Conservation (phyloP, 2,797 vertebrate genomes). For the Channallabes apus region DNA sequence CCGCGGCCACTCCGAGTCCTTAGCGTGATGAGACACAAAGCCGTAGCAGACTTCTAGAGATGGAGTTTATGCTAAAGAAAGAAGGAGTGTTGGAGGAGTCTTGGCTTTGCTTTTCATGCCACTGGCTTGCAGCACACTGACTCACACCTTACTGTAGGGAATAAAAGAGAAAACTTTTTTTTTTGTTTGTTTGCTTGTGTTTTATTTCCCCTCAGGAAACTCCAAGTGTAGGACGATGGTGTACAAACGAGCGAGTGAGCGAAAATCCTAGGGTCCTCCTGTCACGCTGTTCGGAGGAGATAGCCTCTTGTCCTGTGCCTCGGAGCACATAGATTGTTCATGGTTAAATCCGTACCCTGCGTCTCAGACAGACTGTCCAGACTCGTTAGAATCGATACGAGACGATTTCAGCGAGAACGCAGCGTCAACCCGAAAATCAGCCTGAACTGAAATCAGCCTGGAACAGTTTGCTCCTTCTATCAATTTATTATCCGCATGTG, state of each 20-base stretch:
- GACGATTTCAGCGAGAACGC: not conserved
- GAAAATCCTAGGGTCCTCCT: constrained; percentile 12
- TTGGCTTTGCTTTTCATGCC: constrained; percentile 39
- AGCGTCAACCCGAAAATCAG: not conserved
- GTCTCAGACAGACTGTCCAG: constrained; percentile 36
- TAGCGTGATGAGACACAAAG: constrained; percentile 11
- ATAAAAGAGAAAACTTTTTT: constrained; percentile 22
- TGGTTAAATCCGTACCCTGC: constrained; percentile 45
- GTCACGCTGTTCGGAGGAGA: constrained; percentile 19
- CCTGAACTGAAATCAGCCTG: not conserved
- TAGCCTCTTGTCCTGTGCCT: constrained; percentile 31
- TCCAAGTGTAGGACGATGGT: constrained; percentile 2
- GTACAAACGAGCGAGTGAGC: not conserved
- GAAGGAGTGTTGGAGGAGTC: constrained; percentile 41
- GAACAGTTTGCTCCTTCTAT: constrained; percentile 22
- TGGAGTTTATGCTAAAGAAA: constrained; percentile 29
- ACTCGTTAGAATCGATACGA: constrained; percentile 34
- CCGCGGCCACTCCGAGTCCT: not conserved
- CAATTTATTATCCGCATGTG: constrained; percentile 32
- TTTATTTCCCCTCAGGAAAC: constrained; percentile 6
- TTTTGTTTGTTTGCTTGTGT: no score
- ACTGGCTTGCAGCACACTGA: constrained; percentile 25
- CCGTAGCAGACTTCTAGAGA: not conserved
- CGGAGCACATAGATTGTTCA: constrained; percentile 38
- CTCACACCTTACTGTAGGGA: constrained; percentile 33